phyloP scores from a whole-genome alignment of 64 coral and sea anemone species.

The Pachyseris speciosa region DNA sequence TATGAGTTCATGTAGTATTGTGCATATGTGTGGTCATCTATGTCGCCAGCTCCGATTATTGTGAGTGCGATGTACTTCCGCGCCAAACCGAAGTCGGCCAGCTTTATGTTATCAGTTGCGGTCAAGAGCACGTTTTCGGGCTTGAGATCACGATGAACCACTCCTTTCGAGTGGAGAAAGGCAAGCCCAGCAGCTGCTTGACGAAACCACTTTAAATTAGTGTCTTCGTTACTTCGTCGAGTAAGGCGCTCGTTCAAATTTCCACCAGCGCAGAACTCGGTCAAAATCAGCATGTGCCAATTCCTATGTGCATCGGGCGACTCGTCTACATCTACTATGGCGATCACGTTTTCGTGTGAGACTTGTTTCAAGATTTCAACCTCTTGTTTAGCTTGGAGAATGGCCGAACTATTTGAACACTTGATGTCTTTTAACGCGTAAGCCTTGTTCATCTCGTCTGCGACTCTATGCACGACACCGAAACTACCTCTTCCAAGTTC shows the following conservation, averaged over 20 bases:
- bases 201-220: slow-evolving; percentile 14
- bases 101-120: neutral
- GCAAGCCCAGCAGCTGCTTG: slow-evolving; percentile 7
- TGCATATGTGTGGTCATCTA: neutral
- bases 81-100: slow-evolving; percentile 49
- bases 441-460: neutral
- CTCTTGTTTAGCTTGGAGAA: neutral
- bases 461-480: neutral
- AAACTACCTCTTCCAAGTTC: neutral
- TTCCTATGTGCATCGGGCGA: neutral
- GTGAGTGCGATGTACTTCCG: slow-evolving; percentile 22
- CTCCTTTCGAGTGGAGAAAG: neutral
- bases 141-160: slow-evolving; percentile 59
- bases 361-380: neutral
- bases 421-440: slow-evolving; percentile 7
- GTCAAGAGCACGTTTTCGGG: slow-evolving; percentile 54
- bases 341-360: slow-evolving; percentile 16
- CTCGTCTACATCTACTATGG: neutral
- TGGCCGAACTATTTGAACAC: neutral
- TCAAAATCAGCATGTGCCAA: slow-evolving; percentile 17
- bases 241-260: slow-evolving; percentile 32
- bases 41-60: neutral
- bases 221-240: neutral
- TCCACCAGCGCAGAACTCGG: slow-evolving; percentile 41
- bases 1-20: slow-evolving; percentile 23